Evolutionary conservation across 2,113 vertebrate species (phyloP).

Genomic region (Solea solea): DNA sequence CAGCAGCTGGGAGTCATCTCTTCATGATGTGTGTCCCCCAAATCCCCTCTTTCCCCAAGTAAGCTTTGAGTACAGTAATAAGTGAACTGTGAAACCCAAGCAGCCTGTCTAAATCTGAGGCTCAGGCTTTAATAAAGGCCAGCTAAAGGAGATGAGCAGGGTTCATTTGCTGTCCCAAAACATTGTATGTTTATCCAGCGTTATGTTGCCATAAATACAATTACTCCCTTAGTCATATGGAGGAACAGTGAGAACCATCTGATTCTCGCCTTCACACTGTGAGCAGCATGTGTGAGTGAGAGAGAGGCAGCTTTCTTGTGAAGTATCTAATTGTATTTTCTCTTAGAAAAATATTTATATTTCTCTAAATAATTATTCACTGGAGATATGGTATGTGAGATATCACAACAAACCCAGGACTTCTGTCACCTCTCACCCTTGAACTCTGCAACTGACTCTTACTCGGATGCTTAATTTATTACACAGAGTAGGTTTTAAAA

Average conservation of each 20-base stretch:
- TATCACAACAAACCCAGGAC: not conserved
- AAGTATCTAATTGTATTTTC: constrained; percentile 4
- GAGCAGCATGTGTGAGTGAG: not conserved
- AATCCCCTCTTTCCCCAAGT: not conserved
- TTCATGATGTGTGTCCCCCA: constrained; percentile 34
- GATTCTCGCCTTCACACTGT: constrained; percentile 12
- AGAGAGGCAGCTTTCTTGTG: not conserved
- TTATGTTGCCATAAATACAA: constrained; percentile 50
- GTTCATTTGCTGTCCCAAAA: constrained; percentile 63
- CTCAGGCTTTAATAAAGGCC: constrained; percentile 71
- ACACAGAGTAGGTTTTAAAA: not conserved
- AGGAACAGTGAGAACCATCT: constrained; percentile 38
- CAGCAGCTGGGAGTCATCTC: constrained; percentile 75
- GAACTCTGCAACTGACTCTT: not conserved
- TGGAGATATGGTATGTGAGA: not conserved
- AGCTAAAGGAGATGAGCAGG: constrained; percentile 68
- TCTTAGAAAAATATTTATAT: constrained; percentile 1
- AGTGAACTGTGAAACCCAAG: constrained; percentile 69
- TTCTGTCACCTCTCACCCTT: not conserved
- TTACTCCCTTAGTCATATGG: constrained; percentile 8
- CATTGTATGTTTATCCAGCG: constrained; percentile 63
- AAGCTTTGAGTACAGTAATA: constrained; percentile 56
- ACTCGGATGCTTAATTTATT: not conserved
- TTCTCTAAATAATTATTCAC: not conserved
- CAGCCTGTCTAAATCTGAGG: constrained; percentile 58